Conservation (phyloP, 2,888 invertebrate species). For the Drosophila planitibia region DNA sequence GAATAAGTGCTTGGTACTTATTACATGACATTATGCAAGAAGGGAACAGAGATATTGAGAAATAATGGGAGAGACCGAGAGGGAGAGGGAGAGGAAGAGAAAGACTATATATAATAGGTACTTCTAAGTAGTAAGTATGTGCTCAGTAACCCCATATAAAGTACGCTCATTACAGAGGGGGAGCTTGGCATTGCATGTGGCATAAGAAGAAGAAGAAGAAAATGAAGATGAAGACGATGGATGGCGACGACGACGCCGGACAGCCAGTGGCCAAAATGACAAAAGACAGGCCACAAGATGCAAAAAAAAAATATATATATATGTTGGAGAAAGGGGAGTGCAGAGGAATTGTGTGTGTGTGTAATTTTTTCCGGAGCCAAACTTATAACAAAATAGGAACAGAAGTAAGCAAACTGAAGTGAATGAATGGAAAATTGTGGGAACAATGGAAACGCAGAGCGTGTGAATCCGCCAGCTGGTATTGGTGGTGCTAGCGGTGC, state of each 20-base stretch:
- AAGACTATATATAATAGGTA: conserved; percentile 10
- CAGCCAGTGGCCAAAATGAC: conserved; percentile 55
- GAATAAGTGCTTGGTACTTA: conserved; percentile 1
- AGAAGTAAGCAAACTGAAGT: conserved; percentile 77
- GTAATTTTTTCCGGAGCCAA: conserved; percentile 58
- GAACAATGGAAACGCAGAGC: conserved; percentile 74
- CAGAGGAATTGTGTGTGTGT: conserved; percentile 9
- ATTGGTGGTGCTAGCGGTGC: conserved; percentile 22
- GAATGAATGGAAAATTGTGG: conserved; percentile 82
- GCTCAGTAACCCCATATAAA: conserved; percentile 68
- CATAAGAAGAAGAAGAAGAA: conserved; percentile 29
- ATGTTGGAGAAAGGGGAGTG: background rate
- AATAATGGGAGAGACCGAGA: background rate
- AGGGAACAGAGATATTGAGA: background rate
- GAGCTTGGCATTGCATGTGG: conserved; percentile 59
- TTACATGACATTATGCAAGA: conserved; percentile 2
- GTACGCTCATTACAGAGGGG: conserved; percentile 61
- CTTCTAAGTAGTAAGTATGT: conserved; percentile 42
- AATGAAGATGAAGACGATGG: conserved; percentile 20
- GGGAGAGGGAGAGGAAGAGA: conserved; percentile 7
- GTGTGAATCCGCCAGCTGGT: conserved; percentile 68
- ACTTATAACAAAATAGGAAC: conserved; percentile 80
- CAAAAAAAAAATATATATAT: conserved; percentile 4
- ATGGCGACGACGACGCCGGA: conserved; percentile 48
- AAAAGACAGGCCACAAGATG: conserved; percentile 22